Percentiles rank a stretch among this genome's conserved stretches.
These are phyloP conservation scores for Pocillopora damicornis DNA, from an alignment of 64 coral and sea anemone genomes.

Conservation along the genomic window DNA sequence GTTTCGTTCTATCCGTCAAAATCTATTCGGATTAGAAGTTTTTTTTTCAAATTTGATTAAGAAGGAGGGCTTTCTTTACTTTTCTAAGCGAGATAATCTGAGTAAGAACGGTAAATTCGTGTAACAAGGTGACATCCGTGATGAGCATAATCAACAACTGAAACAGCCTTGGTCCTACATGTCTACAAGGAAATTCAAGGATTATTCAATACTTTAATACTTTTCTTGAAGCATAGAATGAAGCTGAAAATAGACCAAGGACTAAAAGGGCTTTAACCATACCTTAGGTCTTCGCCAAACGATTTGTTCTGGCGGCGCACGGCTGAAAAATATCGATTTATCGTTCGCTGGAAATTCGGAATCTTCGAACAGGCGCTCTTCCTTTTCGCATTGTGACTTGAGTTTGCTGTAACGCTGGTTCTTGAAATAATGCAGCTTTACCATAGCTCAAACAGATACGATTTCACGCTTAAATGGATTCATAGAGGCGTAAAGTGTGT, in stretches of 20 bases:
- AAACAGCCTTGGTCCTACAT: too few species aligned
- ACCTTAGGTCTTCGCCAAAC: constrained; percentile 88
- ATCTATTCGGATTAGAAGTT: too few species aligned
- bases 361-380: constrained; percentile 61
- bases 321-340: constrained; percentile 73
- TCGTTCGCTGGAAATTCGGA: constrained; percentile 63
- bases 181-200: too few species aligned
- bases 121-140: too few species aligned
- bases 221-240: neutral
- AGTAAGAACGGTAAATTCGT: too few species aligned
- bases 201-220: neutral
- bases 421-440: constrained; percentile 56
- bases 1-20: too few species aligned
- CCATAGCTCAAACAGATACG: constrained; percentile 6
- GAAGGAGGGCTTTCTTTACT: too few species aligned
- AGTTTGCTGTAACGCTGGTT: constrained; percentile 67
- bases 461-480: neutral
- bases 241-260: neutral
- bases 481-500: neutral
- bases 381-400: constrained; percentile 59
- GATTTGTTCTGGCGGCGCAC: constrained; percentile 52
- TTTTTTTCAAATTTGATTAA: too few species aligned
- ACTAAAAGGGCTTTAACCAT: neutral
- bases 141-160: too few species aligned
- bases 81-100: too few species aligned